Evolutionary conservation across 1,140 invertebrate genomes (phyloP).

Genomic region (Aethina tumida): DNA sequence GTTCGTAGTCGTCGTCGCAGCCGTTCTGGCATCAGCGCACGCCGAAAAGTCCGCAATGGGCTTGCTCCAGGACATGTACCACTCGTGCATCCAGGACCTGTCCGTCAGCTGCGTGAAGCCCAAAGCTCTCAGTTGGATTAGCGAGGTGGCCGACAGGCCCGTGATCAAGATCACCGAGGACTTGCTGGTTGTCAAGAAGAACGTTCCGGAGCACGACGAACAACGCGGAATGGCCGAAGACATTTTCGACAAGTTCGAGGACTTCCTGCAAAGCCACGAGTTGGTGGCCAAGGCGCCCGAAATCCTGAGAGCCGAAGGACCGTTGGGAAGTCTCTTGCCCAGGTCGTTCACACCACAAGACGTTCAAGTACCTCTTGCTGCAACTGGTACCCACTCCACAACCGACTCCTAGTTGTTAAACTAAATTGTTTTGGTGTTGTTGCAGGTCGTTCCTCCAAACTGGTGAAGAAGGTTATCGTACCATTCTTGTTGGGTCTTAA

Average conservation of each 20-base stretch:
- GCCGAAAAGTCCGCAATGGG: conserved; percentile 42
- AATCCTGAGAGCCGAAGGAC: conserved; percentile 44
- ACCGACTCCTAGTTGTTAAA: neutral
- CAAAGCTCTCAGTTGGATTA: conserved; percentile 62
- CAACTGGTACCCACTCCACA: conserved; percentile 19
- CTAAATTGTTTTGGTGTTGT: conserved; percentile 5
- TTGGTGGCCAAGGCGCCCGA: conserved; percentile 52
- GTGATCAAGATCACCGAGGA: conserved; percentile 63
- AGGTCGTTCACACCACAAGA: conserved; percentile 57
- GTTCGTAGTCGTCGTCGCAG: conserved; percentile 15
- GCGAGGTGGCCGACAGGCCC: conserved; percentile 50
- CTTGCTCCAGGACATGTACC: conserved; percentile 50
- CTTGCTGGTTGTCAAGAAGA: conserved; percentile 55
- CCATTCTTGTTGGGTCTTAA: conserved; percentile 75
- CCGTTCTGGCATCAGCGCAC: conserved; percentile 11
- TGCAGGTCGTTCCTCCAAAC: conserved; percentile 42
- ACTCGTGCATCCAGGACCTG: conserved; percentile 51
- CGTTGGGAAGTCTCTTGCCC: conserved; percentile 49
- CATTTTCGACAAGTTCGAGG: conserved; percentile 53
- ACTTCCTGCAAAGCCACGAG: conserved; percentile 52
- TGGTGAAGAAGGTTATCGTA: conserved; percentile 73
- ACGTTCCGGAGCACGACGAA: conserved; percentile 35
- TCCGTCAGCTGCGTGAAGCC: conserved; percentile 62
- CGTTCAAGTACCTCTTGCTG: conserved; percentile 54
- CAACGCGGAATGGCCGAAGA: conserved; percentile 25